These are phyloP conservation scores for Acanthosepion pharaonis DNA, from an alignment of 2,888 invertebrate genomes.

Conservation along the genomic window DNA sequence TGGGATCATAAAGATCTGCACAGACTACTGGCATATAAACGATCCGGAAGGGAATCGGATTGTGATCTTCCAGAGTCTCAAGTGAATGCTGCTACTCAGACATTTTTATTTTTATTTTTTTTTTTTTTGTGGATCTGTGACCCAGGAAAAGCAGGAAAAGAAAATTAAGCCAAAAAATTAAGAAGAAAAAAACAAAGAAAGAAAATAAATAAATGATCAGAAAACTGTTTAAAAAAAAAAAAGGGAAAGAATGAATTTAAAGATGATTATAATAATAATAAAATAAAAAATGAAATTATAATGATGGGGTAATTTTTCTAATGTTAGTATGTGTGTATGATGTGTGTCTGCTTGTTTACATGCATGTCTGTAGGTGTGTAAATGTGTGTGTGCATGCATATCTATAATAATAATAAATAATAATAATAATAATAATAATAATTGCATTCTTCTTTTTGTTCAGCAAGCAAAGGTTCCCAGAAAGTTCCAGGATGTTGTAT, in stretches of 20 bases:
- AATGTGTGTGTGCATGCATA: too few relatives aligned
- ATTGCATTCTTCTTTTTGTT: too few relatives aligned
- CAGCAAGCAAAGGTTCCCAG: too few relatives aligned
- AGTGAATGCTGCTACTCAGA: conserved; percentile 78
- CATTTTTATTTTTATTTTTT: neutral
- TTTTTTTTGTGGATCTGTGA: neutral
- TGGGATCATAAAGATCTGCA: conserved; percentile 93
- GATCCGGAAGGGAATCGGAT: conserved; percentile 90
- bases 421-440: too few relatives aligned
- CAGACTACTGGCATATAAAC: conserved; percentile 84
- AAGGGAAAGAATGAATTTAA: neutral
- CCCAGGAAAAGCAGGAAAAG: neutral
- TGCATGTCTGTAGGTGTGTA: neutral
- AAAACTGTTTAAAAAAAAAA: neutral
- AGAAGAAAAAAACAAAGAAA: neutral
- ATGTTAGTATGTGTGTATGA: neutral
- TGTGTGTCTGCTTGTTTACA: neutral
- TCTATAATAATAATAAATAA: too few relatives aligned
- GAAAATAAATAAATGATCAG: neutral
- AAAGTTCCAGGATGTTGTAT: too few relatives aligned
- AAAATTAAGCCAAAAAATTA: neutral
- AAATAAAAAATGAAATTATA: neutral
- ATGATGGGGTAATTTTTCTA: neutral
- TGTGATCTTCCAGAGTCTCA: conserved; percentile 96
- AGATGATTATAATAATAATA: neutral